Percentiles rank a stretch among this genome's conserved stretches.
Evolutionary conservation across 2,888 invertebrate genomes (phyloP).

Genomic region (Lepidocyrtinus sp.): DNA sequence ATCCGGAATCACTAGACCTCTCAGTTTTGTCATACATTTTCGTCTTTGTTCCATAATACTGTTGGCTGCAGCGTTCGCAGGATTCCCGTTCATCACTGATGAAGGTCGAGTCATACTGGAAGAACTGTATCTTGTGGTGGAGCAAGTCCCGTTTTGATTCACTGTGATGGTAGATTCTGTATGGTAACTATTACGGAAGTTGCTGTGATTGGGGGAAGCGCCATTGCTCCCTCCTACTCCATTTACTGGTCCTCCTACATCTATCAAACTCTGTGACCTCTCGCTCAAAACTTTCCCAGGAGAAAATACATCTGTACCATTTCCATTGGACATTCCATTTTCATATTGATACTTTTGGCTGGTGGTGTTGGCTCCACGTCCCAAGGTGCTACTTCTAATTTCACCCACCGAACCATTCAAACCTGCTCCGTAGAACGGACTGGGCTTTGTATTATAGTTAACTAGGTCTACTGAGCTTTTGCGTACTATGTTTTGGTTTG

Average conservation of each 20-base stretch:
- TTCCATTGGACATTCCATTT: conserved; percentile 38
- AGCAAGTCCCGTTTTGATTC: conserved; percentile 35
- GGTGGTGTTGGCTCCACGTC: conserved; percentile 20
- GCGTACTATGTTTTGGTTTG: conserved; percentile 24
- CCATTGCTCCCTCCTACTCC: conserved; percentile 22
- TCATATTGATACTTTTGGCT: conserved; percentile 31
- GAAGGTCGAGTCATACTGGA: not conserved
- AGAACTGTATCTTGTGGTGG: conserved; percentile 34
- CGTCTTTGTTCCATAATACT: conserved; percentile 83
- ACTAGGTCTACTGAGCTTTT: conserved; percentile 53
- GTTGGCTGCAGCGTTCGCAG: conserved; percentile 77
- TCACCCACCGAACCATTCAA: conserved; percentile 32
- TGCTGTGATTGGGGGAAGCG: conserved; percentile 11
- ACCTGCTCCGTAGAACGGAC: conserved; percentile 56
- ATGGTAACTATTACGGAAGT: conserved; percentile 55
- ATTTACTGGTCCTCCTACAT: conserved; percentile 72
- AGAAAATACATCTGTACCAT: conserved; percentile 23
- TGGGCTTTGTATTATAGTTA: conserved; percentile 52
- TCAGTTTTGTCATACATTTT: conserved; percentile 86
- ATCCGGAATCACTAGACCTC: conserved; percentile 92
- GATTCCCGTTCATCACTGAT: not conserved
- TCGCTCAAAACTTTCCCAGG: conserved; percentile 71
- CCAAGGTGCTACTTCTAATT: conserved; percentile 37
- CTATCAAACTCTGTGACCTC: conserved; percentile 75
- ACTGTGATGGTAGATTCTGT: conserved; percentile 40